These are phyloP conservation scores for Acrocyrtus sp. DNA, from an alignment of 2,888 invertebrate genomes.

Conservation along the genomic window DNA sequence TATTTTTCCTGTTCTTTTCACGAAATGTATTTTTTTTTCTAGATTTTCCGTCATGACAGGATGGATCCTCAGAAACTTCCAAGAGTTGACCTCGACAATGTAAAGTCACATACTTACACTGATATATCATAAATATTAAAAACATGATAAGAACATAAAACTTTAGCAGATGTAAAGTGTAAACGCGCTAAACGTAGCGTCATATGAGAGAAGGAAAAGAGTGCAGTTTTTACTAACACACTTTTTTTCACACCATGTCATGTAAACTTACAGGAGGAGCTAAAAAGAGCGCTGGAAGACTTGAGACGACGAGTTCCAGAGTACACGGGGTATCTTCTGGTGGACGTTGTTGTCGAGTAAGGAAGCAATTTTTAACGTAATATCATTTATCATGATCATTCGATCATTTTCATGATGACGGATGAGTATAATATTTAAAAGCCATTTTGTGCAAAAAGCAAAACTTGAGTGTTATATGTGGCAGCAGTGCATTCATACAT, in stretches of 20 bases:
- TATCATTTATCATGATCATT: no score
- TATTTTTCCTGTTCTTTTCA: not conserved
- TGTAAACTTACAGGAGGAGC: constrained; percentile 31
- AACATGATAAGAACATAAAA: no score
- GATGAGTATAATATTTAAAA: no score
- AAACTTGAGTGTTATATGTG: no score
- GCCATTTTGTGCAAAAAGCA: no score
- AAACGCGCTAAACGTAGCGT: no score
- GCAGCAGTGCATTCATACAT: no score
- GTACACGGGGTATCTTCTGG: constrained; percentile 44
- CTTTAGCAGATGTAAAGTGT: no score
- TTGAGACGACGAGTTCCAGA: constrained; percentile 39
- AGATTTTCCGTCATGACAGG: constrained; percentile 46
- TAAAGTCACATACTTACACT: constrained; percentile 10
- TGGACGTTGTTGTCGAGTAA: constrained; percentile 56
- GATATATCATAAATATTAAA: no score
- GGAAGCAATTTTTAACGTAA: constrained; percentile 3
- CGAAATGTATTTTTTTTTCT: not conserved
- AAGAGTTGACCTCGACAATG: constrained; percentile 43
- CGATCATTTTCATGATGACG: no score
- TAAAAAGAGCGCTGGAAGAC: constrained; percentile 39
- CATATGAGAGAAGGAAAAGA: not conserved
- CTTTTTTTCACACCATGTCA: not conserved
- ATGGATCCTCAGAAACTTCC: constrained; percentile 29
- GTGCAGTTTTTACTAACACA: not conserved